Evolutionary conservation across 2,888 invertebrate species (phyloP).

Genomic region (Metacarcinus magister): DNA sequence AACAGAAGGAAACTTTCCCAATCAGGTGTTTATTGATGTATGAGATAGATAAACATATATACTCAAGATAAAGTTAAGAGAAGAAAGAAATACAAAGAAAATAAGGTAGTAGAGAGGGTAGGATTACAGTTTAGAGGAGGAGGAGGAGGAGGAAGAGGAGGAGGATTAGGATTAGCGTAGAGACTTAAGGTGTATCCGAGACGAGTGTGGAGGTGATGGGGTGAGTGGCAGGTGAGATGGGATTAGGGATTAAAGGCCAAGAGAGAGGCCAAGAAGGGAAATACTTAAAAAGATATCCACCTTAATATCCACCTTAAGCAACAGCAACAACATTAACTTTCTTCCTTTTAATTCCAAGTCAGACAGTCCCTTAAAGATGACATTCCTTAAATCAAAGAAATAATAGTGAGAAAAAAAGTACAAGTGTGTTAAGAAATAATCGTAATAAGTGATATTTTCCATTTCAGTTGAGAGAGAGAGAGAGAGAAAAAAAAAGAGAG

Average conservation of each 20-base stretch:
- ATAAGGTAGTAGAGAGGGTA: background rate
- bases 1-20: too few species aligned
- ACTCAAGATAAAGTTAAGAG: background rate
- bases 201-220: background rate
- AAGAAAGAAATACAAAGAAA: background rate
- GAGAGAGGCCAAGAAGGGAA: background rate
- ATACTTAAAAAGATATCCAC: background rate
- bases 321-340: background rate
- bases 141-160: background rate
- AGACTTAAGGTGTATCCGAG: background rate
- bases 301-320: background rate
- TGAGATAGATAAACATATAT: background rate
- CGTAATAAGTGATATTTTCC: too few species aligned
- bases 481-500: conserved; percentile 45
- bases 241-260: background rate
- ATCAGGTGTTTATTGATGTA: too few species aligned
- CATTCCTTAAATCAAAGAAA: background rate
- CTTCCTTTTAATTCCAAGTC: too few species aligned
- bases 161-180: background rate
- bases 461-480: background rate
- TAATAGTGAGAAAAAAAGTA: background rate
- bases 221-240: background rate
- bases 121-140: background rate
- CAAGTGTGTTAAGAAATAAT: background rate
- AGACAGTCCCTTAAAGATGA: too few species aligned